Evolutionary conservation across 2,888 invertebrate genomes (phyloP), one percentile per base, ranked within the genome.

Genomic region (Colostygia pectinataria): DNA sequence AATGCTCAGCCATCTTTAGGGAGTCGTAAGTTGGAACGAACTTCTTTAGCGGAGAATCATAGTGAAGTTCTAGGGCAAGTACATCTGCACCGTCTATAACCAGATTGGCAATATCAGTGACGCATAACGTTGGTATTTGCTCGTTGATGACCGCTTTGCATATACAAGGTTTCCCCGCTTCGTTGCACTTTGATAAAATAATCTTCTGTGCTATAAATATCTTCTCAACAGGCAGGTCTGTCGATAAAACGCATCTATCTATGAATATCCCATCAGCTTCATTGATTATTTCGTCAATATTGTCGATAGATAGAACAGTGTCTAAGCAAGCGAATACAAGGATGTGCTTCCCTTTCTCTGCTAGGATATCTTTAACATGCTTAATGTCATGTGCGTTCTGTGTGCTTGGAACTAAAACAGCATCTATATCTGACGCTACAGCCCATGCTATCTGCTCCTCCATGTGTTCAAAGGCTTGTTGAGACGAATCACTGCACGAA

Each of bases 71-170:
- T 92, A 98, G 93, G 81, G 92, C 92, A 40, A 98, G 93, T 65
- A 97, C 97, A 79, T 98, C 98, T 28, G 94, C 95, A 3, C 98
- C 98, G 80, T 98, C 98, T 13, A 97, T 86, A 29, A 98, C 93
- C 7, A 97, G 94, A 80, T 98, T 98, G 13, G 97, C 97, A n/a
- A 98, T 96, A 76, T 98, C 97, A 12, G 95, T 80, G 92, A 93
- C 42, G 94, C 96, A 59, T 93, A 95, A 55, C 92, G 91, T 65
- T 92, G 96, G 83, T 93, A 96, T 82, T 92, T 94, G 61, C 93
- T 93, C 97, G 95, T 97, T 64, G 93, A 96, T 80, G 93, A 96
- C 76, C 92, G 89, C 96, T 95, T 97, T 97, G 78, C 96, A 95
- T 61, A 98, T 95, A 8, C 96, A 95, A 0, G 97, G 96, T 74